A percentile compares a stretch with the other conserved stretches of the same genome.
These are phyloP conservation scores for Dunckerocampus dactyliophorus DNA, from an alignment of 2,113 vertebrate species.

Conservation along the genomic window DNA sequence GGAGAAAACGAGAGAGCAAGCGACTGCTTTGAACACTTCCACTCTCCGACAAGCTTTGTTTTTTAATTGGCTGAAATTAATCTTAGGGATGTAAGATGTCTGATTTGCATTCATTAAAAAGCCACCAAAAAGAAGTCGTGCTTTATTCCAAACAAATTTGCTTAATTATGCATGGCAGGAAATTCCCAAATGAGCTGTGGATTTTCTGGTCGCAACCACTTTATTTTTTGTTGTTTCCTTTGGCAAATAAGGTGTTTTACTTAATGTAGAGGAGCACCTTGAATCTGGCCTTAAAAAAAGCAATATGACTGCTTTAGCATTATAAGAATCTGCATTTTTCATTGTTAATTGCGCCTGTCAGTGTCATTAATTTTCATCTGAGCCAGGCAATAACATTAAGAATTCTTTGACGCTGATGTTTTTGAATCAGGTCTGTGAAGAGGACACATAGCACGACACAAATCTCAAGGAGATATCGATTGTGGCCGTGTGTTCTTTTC, in stretches of 20 bases:
- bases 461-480: slow-evolving; percentile 82
- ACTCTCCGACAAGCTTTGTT: slow-evolving; percentile 98
- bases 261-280: slow-evolving; percentile 98
- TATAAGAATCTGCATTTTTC: slow-evolving; percentile 99
- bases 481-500: slow-evolving; percentile 75
- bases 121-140: slow-evolving; percentile 97
- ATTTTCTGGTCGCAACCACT: slow-evolving; percentile 78
- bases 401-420: slow-evolving; percentile 99
- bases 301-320: slow-evolving; percentile 99
- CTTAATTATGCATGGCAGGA: slow-evolving; percentile 99
- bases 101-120: slow-evolving; percentile 99
- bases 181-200: slow-evolving; percentile 98
- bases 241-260: slow-evolving; percentile 98
- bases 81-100: slow-evolving; percentile 99
- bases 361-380: slow-evolving; percentile 99
- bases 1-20: slow-evolving; percentile 56
- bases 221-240: slow-evolving; percentile 83
- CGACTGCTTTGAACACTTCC: slow-evolving; percentile 87
- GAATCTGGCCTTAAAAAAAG: slow-evolving; percentile 86
- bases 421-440: slow-evolving; percentile 89
- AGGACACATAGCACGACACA: slow-evolving; percentile 79
- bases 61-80: slow-evolving; percentile 99
- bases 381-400: slow-evolving; percentile 99
- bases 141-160: slow-evolving; percentile 99
- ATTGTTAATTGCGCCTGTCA: slow-evolving; percentile 99